phyloP scores from a whole-genome alignment of 2,797 vertebrate species.

The Saxicola maurus region DNA sequence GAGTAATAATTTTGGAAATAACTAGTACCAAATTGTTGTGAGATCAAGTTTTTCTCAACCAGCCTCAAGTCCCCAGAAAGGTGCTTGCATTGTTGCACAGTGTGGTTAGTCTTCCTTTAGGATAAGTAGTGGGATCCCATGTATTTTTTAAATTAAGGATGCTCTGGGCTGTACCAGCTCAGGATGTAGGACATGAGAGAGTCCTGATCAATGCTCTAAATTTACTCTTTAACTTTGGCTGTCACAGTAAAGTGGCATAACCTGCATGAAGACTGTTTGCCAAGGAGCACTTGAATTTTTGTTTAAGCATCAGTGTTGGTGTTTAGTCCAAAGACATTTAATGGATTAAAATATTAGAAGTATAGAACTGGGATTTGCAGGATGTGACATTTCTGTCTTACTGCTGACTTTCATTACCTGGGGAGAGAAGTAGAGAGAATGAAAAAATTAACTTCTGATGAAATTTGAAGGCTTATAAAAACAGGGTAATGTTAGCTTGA shows the following conservation, averaged over 20 bases:
- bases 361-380: not conserved
- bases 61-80: not conserved
- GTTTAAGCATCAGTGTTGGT: not conserved
- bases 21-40: not conserved
- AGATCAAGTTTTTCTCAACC: not conserved
- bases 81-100: not conserved
- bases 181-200: not conserved
- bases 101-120: not conserved
- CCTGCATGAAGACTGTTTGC: not conserved
- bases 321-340: not conserved
- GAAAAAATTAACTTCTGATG: not conserved
- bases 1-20: not conserved
- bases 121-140: not conserved
- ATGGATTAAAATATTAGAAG: not conserved
- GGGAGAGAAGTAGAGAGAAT: not conserved
- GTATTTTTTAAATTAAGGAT: not conserved
- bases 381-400: not conserved
- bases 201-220: not conserved
- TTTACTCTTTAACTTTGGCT: not conserved
- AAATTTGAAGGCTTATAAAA: not conserved
- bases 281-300: not conserved
- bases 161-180: not conserved
- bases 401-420: not conserved
- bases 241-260: not conserved
- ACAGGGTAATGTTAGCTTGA: not conserved